A percentile compares a stretch with the other conserved stretches of the same genome.
Evolutionary conservation across 2,113 vertebrate species (phyloP).

Genomic region (Brachyhypopomus gauderio): DNA sequence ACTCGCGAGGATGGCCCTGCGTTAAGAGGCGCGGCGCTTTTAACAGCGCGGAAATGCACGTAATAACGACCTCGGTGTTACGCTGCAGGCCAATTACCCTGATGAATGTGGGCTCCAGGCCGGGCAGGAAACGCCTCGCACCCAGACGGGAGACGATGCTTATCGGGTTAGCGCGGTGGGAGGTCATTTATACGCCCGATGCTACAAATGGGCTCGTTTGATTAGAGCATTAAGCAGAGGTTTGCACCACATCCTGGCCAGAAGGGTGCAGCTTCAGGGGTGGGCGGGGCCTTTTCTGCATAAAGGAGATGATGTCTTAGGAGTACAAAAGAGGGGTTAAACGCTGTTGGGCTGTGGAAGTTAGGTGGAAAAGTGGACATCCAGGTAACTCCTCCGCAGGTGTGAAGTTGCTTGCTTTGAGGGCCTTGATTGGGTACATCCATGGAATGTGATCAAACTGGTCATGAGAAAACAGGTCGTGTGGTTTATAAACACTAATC

Average conservation of each 20-base stretch:
- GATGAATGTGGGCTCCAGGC: conserved; percentile 77
- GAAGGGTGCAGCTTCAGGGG: neutral
- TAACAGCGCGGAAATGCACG: conserved; percentile 74
- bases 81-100: conserved; percentile 76
- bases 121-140: conserved; percentile 70
- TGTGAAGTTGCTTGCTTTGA: conserved; percentile 58
- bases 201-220: conserved; percentile 61
- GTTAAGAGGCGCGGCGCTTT: conserved; percentile 76
- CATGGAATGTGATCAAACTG: conserved; percentile 75
- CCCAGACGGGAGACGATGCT: conserved; percentile 71
- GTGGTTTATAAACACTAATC: conserved; percentile 69
- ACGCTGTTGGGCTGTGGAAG: too few species aligned
- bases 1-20: conserved; percentile 65
- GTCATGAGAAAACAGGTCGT: conserved; percentile 73
- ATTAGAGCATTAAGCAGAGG: conserved; percentile 58
- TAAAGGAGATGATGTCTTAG: neutral
- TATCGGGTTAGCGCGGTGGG: conserved; percentile 71
- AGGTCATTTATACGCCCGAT: conserved; percentile 71
- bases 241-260: neutral
- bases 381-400: conserved; percentile 57
- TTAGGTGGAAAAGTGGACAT: neutral
- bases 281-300: neutral
- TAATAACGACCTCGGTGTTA: conserved; percentile 81
- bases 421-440: conserved; percentile 25
- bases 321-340: too few species aligned